These are phyloP conservation scores for Lanius collurio DNA, from an alignment of 2,113 vertebrate species.

Conservation along the genomic window DNA sequence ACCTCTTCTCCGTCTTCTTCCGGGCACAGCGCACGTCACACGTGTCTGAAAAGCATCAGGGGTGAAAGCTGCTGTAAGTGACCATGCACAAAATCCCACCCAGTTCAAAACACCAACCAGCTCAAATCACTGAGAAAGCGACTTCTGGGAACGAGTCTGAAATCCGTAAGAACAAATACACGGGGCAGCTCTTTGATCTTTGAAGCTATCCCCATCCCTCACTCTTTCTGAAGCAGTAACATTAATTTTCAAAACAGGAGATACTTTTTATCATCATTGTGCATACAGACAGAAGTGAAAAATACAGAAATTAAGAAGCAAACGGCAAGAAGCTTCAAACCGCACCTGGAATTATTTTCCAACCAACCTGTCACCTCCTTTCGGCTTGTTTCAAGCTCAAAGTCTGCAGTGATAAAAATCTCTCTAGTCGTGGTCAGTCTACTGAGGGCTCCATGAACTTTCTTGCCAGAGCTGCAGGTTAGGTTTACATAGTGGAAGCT, in stretches of 20 bases:
- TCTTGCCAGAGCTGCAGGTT: constrained; percentile 84
- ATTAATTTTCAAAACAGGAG: constrained; percentile 88
- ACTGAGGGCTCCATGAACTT: constrained; percentile 78
- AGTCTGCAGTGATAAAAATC: constrained; percentile 88
- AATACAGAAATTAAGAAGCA: constrained; percentile 47
- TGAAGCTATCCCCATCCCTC: not conserved
- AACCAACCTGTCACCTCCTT: constrained; percentile 99
- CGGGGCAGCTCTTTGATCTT: not conserved
- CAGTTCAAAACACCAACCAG: not conserved
- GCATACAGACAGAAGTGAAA: constrained; percentile 56
- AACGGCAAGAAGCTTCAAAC: constrained; percentile 58
- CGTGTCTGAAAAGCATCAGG: constrained; percentile 80
- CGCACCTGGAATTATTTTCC: constrained; percentile 59
- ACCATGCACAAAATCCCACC: not conserved
- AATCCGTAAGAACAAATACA: not conserved
- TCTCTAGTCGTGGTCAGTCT: constrained; percentile 80
- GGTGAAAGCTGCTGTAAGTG: not conserved
- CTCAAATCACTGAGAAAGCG: not conserved
- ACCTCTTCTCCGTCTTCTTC: constrained; percentile 88
- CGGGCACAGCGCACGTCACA: constrained; percentile 87
- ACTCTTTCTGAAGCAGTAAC: constrained; percentile 20
- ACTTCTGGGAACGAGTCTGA: not conserved
- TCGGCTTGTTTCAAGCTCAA: constrained; percentile 91
- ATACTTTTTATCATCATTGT: constrained; percentile 80
- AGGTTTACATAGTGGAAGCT: constrained; percentile 93